Conservation (phyloP, 2,797 vertebrate genomes). For the Poecilia gillii region DNA sequence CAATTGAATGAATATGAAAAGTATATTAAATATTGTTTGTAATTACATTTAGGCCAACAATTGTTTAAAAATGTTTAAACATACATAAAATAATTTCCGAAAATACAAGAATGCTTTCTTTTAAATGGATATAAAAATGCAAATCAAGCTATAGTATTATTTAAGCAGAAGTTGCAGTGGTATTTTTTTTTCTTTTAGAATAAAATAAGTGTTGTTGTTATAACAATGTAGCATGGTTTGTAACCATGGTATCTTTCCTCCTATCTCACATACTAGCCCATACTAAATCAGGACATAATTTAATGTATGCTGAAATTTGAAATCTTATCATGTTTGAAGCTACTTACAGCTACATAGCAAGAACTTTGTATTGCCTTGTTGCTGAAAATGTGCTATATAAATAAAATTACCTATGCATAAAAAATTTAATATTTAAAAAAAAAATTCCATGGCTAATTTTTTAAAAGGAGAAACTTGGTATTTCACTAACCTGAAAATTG, state of each 20-base stretch:
- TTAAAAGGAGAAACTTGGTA: not conserved
- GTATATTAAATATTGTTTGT: not conserved
- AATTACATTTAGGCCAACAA: not conserved
- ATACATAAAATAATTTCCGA: not conserved
- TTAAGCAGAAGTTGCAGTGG: not conserved
- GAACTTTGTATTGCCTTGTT: too few species aligned
- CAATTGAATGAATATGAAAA: not conserved
- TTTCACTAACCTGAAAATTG: not conserved
- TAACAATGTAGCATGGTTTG: not conserved
- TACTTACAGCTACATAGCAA: not conserved
- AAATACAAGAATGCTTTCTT: not conserved
- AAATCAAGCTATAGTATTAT: not conserved
- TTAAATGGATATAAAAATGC: not conserved
- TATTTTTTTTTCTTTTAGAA: not conserved
- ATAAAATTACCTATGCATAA: not conserved
- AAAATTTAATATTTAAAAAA: not conserved
- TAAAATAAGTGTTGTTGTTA: not conserved
- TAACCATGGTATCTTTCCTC: not conserved
- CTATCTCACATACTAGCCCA: not conserved
- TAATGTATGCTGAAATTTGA: not conserved
- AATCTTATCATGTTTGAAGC: not conserved
- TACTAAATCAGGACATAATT: not conserved
- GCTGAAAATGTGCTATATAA: too few species aligned
- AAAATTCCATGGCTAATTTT: not conserved
- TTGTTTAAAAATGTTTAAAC: not conserved